Conservation (phyloP, 1,140 invertebrate species). For the Pissodes strobi region DNA sequence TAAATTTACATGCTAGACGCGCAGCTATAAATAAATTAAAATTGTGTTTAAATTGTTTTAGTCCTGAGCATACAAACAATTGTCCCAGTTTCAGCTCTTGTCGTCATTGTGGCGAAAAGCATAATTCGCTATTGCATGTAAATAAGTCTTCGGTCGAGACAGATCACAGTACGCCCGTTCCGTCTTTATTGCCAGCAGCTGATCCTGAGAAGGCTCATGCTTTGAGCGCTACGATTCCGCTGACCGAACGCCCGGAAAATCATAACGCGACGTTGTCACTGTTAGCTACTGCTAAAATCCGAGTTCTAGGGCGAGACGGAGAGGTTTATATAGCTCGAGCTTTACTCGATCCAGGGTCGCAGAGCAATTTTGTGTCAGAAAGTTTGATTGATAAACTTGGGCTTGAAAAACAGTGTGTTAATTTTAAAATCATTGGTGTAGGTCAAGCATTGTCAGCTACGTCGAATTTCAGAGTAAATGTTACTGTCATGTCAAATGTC, state of each 20-base stretch:
- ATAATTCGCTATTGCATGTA: constrained; percentile 3
- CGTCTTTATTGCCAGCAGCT: neutral
- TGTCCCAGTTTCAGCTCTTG: neutral
- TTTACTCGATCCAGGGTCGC: constrained; percentile 5
- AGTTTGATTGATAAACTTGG: constrained; percentile 3
- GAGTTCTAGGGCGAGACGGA: neutral
- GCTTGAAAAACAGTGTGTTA: neutral
- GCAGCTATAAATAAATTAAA: constrained; percentile 3
- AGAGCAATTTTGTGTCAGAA: constrained; percentile 11
- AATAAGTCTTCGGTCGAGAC: neutral
- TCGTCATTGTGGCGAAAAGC: neutral
- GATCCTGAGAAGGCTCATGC: neutral
- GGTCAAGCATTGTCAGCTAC: neutral
- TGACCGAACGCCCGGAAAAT: no score
- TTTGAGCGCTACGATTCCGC: no score
- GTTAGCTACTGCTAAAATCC: neutral
- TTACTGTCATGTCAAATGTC: constrained; percentile 5
- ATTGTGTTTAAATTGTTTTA: constrained; percentile 5
- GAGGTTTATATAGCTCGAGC: neutral
- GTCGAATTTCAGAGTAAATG: neutral
- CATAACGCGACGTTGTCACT: constrained; percentile 4
- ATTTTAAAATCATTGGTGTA: constrained; percentile 5
- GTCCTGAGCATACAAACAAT: neutral
- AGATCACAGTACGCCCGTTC: neutral
- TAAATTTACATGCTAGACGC: neutral